phyloP scores from a whole-genome alignment of 1,140 invertebrate species.

The Nasonia giraulti region DNA sequence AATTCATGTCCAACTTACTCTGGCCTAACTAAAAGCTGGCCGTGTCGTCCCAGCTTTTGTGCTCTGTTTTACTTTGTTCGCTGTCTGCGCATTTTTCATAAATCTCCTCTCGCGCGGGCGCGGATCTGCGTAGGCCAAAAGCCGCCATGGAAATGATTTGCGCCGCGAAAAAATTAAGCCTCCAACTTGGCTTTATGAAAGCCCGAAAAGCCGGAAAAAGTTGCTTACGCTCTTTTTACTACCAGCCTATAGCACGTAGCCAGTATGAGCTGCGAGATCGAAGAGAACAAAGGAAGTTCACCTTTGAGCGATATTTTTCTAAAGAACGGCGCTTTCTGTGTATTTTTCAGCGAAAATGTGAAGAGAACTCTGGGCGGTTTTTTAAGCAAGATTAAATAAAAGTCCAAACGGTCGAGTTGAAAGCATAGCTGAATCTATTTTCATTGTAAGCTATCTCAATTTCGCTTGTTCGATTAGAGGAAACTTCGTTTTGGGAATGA shows the following conservation, averaged over 20 bases:
- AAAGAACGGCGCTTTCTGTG: too few species aligned
- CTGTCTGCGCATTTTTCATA: neutral
- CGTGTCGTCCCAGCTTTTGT: neutral
- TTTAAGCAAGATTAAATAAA: neutral
- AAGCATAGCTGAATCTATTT: neutral
- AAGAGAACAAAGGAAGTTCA: neutral
- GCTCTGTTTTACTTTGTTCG: neutral
- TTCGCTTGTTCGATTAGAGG: neutral
- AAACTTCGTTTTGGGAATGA: too few species aligned
- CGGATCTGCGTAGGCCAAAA: too few species aligned
- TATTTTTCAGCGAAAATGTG: neutral
- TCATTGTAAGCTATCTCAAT: neutral
- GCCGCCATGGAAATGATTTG: neutral
- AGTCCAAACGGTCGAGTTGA: too few species aligned
- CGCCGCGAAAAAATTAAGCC: neutral
- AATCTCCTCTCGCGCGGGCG: neutral
- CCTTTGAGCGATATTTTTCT: neutral
- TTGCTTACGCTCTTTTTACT: neutral
- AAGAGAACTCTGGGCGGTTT: neutral
- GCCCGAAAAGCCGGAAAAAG: conserved; percentile 4
- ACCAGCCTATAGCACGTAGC: neutral
- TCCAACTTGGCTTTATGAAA: neutral
- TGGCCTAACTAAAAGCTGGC: neutral
- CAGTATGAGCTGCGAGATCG: neutral
- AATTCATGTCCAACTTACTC: neutral